Evolutionary conservation across 2,888 invertebrate genomes (phyloP).

Genomic region (Drosophila ezoana): DNA sequence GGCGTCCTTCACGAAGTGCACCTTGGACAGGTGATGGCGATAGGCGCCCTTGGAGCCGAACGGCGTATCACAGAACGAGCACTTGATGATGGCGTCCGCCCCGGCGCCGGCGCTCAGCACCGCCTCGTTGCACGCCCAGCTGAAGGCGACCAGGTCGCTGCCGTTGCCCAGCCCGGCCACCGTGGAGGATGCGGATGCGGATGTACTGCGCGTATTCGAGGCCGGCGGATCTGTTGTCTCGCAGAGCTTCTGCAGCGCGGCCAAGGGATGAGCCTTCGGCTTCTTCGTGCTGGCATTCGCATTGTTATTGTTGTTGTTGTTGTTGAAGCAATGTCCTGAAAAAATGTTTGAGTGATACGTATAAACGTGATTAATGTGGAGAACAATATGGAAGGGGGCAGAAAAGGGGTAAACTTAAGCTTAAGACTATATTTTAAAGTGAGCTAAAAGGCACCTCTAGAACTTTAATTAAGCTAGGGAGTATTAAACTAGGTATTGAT

Average conservation of each 20-base stretch:
- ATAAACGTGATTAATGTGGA: slow-evolving; percentile 1
- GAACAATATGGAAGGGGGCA: too few relatives aligned
- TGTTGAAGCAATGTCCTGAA: slow-evolving; percentile 61
- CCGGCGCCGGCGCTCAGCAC: slow-evolving; percentile 88
- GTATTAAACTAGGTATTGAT: not conserved
- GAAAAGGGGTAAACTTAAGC: not conserved
- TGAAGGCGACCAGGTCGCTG: slow-evolving; percentile 91
- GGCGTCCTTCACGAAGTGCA: slow-evolving; percentile 98
- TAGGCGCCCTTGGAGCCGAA: slow-evolving; percentile 99
- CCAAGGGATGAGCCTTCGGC: slow-evolving; percentile 92
- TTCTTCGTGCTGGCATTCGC: slow-evolving; percentile 64
- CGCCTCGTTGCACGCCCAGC: slow-evolving; percentile 97
- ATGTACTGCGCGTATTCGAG: slow-evolving; percentile 79
- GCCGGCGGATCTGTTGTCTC: slow-evolving; percentile 92
- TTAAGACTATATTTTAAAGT: not conserved
- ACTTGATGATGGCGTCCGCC: slow-evolving; percentile 95
- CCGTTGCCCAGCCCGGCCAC: slow-evolving; percentile 47
- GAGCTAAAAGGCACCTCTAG: too few relatives aligned
- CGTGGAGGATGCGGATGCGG: slow-evolving; percentile 29
- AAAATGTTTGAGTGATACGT: not conserved
- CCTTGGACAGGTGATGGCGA: slow-evolving; percentile 97
- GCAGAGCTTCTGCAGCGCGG: slow-evolving; percentile 97
- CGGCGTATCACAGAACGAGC: slow-evolving; percentile 97
- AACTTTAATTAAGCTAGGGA: not conserved
- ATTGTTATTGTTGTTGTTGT: slow-evolving; percentile 53